A percentile compares a stretch with the other conserved stretches of the same genome.
phyloP scores from a whole-genome alignment of 30 jellyfish, hydroid and myxozoan species.

The Sanderia malayensis region DNA sequence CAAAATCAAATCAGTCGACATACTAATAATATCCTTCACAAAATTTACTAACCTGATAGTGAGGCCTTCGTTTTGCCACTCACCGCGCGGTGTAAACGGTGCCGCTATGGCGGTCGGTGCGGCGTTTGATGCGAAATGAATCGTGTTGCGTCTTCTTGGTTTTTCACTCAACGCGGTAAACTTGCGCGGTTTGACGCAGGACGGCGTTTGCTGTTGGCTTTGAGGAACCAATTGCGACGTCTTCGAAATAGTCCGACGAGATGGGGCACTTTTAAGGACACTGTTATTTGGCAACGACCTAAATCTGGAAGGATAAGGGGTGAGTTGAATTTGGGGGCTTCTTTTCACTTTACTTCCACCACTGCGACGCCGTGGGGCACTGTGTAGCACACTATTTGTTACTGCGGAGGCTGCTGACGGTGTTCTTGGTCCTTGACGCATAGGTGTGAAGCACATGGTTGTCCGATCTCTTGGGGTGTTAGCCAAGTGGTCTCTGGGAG shows the following conservation, averaged over 20 bases:
- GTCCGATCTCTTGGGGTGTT: conserved; percentile 4
- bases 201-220: background rate
- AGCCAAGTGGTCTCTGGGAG: background rate
- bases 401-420: background rate
- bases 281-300: conserved; percentile 30
- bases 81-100: conserved; percentile 59
- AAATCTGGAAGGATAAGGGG: conserved; percentile 4
- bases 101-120: conserved; percentile 28
- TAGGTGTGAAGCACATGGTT: background rate
- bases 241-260: conserved; percentile 7
- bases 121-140: background rate
- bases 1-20: too few species aligned
- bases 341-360: background rate
- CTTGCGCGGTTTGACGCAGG: background rate
- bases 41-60: conserved; percentile 29
- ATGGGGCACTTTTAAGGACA: conserved; percentile 41
- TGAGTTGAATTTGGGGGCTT: background rate
- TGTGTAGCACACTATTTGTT: background rate
- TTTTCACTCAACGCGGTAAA: background rate
- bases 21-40: too few species aligned
- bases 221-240: background rate
- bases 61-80: conserved; percentile 63
- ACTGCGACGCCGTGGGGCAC: conserved; percentile 17
- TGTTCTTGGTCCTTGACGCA: background rate
- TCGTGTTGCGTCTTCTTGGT: background rate